Evolutionary conservation across 2,797 vertebrate species (phyloP).

Genomic region (Carduelis carduelis): DNA sequence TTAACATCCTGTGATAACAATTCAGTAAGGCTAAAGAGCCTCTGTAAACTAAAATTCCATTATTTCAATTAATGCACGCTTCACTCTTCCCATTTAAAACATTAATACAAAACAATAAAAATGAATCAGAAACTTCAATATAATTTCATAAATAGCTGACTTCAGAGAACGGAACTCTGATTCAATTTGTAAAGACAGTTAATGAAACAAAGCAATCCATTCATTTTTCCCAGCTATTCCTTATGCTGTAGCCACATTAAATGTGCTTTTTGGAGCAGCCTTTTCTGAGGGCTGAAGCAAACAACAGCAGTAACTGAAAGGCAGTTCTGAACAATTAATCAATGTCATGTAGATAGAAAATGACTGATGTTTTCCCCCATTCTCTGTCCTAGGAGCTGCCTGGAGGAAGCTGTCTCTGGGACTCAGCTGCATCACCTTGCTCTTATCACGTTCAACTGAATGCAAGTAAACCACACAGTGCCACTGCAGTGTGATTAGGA

Average conservation of each 20-base stretch:
- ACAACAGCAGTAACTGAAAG: constrained; percentile 38
- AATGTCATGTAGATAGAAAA: constrained; percentile 74
- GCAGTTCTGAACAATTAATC: constrained; percentile 76
- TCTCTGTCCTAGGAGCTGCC: constrained; percentile 31
- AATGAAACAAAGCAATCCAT: constrained; percentile 2
- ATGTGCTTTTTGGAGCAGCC: constrained; percentile 38
- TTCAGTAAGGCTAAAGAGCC: neutral
- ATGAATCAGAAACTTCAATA: neutral
- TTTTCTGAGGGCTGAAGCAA: constrained; percentile 14
- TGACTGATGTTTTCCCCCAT: constrained; percentile 64
- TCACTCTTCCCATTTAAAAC: neutral
- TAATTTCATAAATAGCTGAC: neutral
- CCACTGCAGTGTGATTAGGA: constrained; percentile 52
- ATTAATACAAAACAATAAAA: neutral
- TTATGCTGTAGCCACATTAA: neutral
- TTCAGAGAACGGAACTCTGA: neutral
- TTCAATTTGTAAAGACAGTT: neutral
- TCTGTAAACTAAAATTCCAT: neutral
- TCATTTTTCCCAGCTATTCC: neutral
- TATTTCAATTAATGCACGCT: neutral
- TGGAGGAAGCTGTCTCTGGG: constrained; percentile 25
- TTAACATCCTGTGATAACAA: neutral
- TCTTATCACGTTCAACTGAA: constrained; percentile 59
- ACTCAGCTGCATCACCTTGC: constrained; percentile 58
- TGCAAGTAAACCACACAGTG: constrained; percentile 31